Evolutionary conservation across 2,797 vertebrate species (phyloP), one percentile per base, ranked within the genome.

Genomic region (Anabas testudineus): DNA sequence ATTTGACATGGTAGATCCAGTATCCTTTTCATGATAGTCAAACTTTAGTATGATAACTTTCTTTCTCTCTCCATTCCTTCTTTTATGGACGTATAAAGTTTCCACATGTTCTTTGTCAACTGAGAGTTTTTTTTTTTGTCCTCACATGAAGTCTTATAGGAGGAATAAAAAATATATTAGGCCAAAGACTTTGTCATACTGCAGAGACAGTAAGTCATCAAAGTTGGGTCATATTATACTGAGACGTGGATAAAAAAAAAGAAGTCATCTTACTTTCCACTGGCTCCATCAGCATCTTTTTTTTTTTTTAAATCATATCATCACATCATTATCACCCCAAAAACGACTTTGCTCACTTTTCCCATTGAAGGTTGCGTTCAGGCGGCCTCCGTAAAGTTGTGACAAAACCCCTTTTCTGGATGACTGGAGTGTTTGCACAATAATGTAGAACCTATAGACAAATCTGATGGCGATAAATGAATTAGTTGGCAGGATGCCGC

Each of bases 11-110:
- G 88, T 85, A 91, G 90, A 93, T 94, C 93, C 91, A 84, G 91
- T 95, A 87, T 94, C 94, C 93, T 94, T 93, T 94, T 94, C 92
- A 94, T 94, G 92, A 93, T 93, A 92, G 92, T 91, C 92, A 89
- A 94, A 94, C 91, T 92, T 89, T 90, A 91, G 91, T 90, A 91
- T 93, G 89, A 93, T 92, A 91, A 91, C 91, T 88, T 90, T 88
- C 86, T 88, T 79, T 57, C 76, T 69, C 74, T 59, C 72, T 67
- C 80, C 76, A 81, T 87, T 83, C 82, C 82, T 64, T 82, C 68
- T 90, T 93, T 93, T 93, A 94, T 93, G 90, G 88, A 85, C 72
- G 67, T 92, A 92, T 94, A 90, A 87, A 87, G 91, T 94, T 95
- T 91, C 93, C 86, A 87, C 85, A 71, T 92, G 87, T 85, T 82